Evolutionary conservation across 2,113 vertebrate species (phyloP), one percentile per base, ranked within the genome.

Genomic region (Datnioides undecimradiatus): DNA sequence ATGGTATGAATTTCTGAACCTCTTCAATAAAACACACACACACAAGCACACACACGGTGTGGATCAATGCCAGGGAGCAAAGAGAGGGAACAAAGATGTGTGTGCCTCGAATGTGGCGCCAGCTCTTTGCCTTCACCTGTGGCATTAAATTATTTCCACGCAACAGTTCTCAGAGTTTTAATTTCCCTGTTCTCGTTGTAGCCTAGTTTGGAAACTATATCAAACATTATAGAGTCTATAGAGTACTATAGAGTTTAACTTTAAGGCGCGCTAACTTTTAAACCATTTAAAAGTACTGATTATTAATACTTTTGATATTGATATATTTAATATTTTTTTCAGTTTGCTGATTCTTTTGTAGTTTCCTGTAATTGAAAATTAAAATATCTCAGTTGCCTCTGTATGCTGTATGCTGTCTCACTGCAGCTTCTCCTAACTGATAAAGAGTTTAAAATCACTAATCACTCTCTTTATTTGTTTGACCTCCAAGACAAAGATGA

Each of bases 1-100:
- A 52, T 27, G 75, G 70, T 83, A 60, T 88, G 83, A 84, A 85
- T 89, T 87, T 88, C 73, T 82, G 49, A 86, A 88, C 25, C 82
- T 68, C 73, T 74, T 75, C n/a, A 79, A 77, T 31, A 41, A 55
- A 25, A 70, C 2, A 33, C 23, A 49, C 58, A 45, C 11, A 23
- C 13, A 60, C 57, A 64, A n/a, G n/a, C 31, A 76, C 31, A 68
- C 19, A 31, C 40, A n/a, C 17, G 33, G 14, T 8, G 58, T 40
- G 51, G 60, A 74, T 74, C 25, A 59, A 80, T 63, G 40, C 55
- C 58, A 71, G 52, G 13, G 63, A 76, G 31, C 41, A 54, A 58
- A 70, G 58, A 77, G 67, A 31, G 40, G n/a, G 57, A 65, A 63
- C 55, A 68, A 77, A 65, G 49, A 77, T 31, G 36, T 27, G 51